phyloP scores from a whole-genome alignment of 2,888 invertebrate genomes.

The Phaonia tiefii region DNA sequence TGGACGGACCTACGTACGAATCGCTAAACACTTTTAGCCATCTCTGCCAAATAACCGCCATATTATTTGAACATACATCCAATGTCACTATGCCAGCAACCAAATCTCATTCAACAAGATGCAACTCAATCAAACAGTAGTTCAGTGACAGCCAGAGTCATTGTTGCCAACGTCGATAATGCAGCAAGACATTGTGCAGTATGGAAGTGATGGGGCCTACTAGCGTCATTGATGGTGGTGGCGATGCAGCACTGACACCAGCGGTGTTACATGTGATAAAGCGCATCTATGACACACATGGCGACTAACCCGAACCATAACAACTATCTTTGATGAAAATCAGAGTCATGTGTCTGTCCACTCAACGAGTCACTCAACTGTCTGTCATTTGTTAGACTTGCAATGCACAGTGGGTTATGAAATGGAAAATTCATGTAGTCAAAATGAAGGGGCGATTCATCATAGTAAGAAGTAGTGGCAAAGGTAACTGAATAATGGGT shows the following conservation, averaged over 20 bases:
- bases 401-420: too few species aligned
- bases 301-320: conserved; percentile 34
- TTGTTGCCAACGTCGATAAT: conserved; percentile 30
- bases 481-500: too few species aligned
- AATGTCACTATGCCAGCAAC: conserved; percentile 21
- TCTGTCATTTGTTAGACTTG: not conserved
- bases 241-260: too few species aligned
- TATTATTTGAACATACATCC: conserved; percentile 27
- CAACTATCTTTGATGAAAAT: conserved; percentile 29
- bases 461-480: too few species aligned
- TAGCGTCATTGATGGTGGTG: not conserved
- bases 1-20: not conserved
- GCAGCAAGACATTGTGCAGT: conserved; percentile 25
- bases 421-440: too few species aligned
- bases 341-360: conserved; percentile 11
- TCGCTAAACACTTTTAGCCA: not conserved
- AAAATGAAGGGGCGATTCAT: too few species aligned
- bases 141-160: not conserved
- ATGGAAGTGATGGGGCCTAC: too few species aligned
- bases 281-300: conserved; percentile 16
- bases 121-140: conserved; percentile 19
- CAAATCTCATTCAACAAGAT: conserved; percentile 6
- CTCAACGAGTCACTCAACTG: not conserved
- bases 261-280: conserved; percentile 20
- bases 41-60: not conserved